Evolutionary conservation across 2,113 vertebrate species (phyloP).

Genomic region (Eubucco bourcierii): DNA sequence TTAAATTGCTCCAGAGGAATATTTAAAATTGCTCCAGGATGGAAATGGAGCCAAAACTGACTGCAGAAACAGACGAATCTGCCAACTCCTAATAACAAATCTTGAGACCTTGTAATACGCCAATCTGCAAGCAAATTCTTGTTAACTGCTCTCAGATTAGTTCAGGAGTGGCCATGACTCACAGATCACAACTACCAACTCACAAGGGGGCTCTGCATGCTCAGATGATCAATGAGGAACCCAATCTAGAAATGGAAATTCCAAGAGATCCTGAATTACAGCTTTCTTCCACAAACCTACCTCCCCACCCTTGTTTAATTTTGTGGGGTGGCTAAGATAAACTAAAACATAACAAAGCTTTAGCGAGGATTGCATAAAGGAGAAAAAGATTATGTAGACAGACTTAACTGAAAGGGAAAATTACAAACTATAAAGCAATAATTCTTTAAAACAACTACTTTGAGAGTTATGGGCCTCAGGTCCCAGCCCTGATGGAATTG

Average conservation of each 20-base stretch:
- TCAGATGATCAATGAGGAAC: not conserved
- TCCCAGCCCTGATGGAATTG: not conserved
- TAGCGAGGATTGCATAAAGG: not conserved
- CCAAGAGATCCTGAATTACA: not conserved
- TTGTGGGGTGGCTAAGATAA: not conserved
- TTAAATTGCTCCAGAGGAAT: conserved; percentile 1
- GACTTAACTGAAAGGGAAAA: not conserved
- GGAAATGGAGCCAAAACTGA: not conserved
- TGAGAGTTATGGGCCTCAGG: not conserved
- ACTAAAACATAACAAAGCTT: not conserved
- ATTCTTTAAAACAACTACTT: not conserved
- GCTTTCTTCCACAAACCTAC: not conserved
- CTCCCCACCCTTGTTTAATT: not conserved
- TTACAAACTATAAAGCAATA: not conserved
- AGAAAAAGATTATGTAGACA: not conserved
- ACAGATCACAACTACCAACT: not conserved
- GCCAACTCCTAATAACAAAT: not conserved
- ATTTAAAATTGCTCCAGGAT: not conserved
- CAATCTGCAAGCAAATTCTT: not conserved
- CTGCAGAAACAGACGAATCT: not conserved
- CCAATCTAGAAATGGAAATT: not conserved
- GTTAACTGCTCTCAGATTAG: not conserved
- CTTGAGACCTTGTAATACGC: not conserved
- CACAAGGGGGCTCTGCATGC: not conserved
- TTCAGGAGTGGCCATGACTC: not conserved